phyloP scores from a whole-genome alignment of 2,113 vertebrate genomes.

The Blennius ocellaris region DNA sequence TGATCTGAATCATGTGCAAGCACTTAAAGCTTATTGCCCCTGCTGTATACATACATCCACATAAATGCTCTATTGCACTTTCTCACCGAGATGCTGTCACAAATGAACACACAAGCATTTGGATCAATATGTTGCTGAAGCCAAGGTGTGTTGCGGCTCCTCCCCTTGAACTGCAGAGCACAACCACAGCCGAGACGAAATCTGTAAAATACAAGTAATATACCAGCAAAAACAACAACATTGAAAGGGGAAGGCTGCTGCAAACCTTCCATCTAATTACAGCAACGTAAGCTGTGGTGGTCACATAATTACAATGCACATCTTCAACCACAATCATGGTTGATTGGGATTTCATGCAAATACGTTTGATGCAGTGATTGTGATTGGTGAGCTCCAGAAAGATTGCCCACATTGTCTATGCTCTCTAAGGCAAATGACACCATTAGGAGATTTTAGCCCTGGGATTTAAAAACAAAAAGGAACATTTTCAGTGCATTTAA shows the following conservation, averaged over 20 bases:
- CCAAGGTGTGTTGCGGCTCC: conserved; percentile 16
- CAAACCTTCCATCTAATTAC: conserved; percentile 5
- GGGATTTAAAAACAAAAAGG: conserved; percentile 58
- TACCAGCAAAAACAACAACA: background rate
- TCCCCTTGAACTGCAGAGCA: conserved; percentile 24
- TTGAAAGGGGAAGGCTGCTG: background rate
- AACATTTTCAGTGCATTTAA: conserved; percentile 43
- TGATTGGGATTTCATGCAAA: conserved; percentile 58
- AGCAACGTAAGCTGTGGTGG: background rate
- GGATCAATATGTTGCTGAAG: conserved; percentile 57
- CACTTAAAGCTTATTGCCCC: conserved; percentile 40
- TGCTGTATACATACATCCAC: conserved; percentile 33
- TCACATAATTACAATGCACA: conserved; percentile 47
- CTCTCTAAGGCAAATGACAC: conserved; percentile 66
- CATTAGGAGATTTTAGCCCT: conserved; percentile 38
- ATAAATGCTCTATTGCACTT: conserved; percentile 28
- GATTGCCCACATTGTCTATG: conserved; percentile 38
- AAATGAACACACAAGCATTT: conserved; percentile 19
- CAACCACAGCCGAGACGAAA: conserved; percentile 1
- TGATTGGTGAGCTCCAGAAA: conserved; percentile 53
- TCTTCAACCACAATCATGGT: conserved; percentile 28
- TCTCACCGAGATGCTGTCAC: conserved; percentile 29
- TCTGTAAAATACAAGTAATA: conserved; percentile 9
- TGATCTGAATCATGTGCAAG: conserved; percentile 10
- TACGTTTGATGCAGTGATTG: conserved; percentile 33